Evolutionary conservation across 2,888 invertebrate species (phyloP), one percentile per base, ranked within the genome.

Genomic region (Metopia argyrocephala): DNA sequence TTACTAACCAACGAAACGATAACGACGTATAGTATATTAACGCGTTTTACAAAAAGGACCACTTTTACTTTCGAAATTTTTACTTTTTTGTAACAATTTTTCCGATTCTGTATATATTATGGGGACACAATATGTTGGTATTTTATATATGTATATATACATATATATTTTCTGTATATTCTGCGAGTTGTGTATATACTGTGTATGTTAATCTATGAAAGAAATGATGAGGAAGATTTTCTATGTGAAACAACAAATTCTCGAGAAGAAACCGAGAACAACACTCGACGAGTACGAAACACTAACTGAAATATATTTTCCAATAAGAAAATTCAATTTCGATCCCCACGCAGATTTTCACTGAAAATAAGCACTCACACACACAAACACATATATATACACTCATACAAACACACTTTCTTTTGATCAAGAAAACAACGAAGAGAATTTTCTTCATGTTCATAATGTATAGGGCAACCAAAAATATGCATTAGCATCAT

Each of bases 271-370:
- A 88, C 88, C 89, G 89, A 89, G 90, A 89, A 89, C 89, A 90
- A 90, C 89, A 89, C 89, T 90, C 89, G 89, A 89, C 90, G 89
- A 90, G 88, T 88, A 90, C 90, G 89, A 89, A 90, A 89, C 90
- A 89, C 90, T 87, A 89, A 90, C 89, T 90, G 89, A 90, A 85
- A 56, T 62, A 6, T 66, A 75, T 78, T 56, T 74, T 78, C 74
- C 70, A 81, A 78, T 66, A 75, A 79, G 82, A 82, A 82, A 82
- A 73, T 84, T 79, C 66, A 64, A 57, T 69, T 83, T 80, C 45
- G 73, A 81, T 71, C 76, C 76, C 76, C 76, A 71, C 82, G 80
- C 75, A 70, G 75, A 75, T 71, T 66, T 75, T 79, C 65, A 66
- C 61, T 46, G 20, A 73, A 66, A 75, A 65, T 46, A 54, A 45